phyloP scores from a whole-genome alignment of 2,888 invertebrate genomes.

The Dynastes tityus region DNA sequence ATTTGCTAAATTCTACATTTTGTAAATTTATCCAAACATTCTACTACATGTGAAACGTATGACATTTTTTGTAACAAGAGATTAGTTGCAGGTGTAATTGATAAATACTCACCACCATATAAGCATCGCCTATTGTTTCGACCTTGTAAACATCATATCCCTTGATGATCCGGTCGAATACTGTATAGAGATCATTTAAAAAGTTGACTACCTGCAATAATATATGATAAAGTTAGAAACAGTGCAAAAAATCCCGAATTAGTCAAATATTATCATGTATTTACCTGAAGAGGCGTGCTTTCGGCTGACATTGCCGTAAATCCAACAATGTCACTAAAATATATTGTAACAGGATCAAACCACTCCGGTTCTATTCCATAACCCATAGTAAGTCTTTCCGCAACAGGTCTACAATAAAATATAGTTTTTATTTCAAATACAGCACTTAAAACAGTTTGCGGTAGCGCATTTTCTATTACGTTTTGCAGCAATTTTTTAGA shows the following conservation, averaged over 20 bases:
- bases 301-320: slow-evolving; percentile 97
- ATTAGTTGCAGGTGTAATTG: neutral
- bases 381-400: slow-evolving; percentile 88
- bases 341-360: slow-evolving; percentile 94
- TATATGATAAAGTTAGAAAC: neutral
- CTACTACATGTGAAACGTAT: too few species aligned
- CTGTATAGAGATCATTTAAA: slow-evolving; percentile 97
- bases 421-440: slow-evolving; percentile 33
- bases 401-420: slow-evolving; percentile 82
- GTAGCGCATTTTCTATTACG: too few species aligned
- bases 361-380: slow-evolving; percentile 94
- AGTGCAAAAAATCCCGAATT: slow-evolving; percentile 34
- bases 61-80: too few species aligned
- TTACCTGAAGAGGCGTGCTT: slow-evolving; percentile 90
- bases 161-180: slow-evolving; percentile 96
- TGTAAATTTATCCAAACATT: too few species aligned
- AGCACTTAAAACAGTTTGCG: too few species aligned
- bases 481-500: too few species aligned
- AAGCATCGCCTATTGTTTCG: slow-evolving; percentile 92
- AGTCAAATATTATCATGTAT: neutral
- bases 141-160: slow-evolving; percentile 99
- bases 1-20: too few species aligned
- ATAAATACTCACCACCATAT: slow-evolving; percentile 78
- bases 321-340: slow-evolving; percentile 98
- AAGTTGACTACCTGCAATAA: slow-evolving; percentile 89